Base-by-base conservation (phyloP, 2,113 vertebrate species). In the Pterophyllum scalare region DNA sequence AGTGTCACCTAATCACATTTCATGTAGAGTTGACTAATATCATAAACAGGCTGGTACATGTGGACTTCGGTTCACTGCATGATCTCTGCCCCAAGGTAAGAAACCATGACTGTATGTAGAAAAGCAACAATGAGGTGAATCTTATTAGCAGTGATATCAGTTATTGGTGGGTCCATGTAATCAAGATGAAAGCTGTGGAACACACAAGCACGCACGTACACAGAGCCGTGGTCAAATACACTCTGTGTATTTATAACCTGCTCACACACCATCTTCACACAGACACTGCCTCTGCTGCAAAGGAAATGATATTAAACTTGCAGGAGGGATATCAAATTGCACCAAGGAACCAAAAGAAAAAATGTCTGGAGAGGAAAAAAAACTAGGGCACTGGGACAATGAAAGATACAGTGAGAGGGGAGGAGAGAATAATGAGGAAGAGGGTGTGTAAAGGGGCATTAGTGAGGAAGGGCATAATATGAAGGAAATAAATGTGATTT, bases 311-410 rank as follows among this genome's bases (percentile, higher is more conserved):
- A 95, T 96, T 96, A 95, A 96, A 96, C 85, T 93, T 96, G 93
- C 93, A 96, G 84, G 84, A 95, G 93, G 90, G 89, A 89, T 94
- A 95, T 96, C 93, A 92, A 93, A 95, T 95, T 93, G 78, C 91
- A 1, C 61, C 15, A 46, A 85, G 74, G 92, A 94, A 90, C 87
- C 93, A 94, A 93, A 94, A 79, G 4, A 67, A 70, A 83, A 88
- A 87, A 84, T 86, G 86, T 90, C 64, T 75, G 62, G 57, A 84
- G 83, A 60, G 75, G 91, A 93, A 77, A 89, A 77, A 89, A 94
- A 95, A 94, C 82, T 95, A 89, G 94, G 95, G 94, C 94, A 95
- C 86, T 96, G 93, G 95, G 95, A 95, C 95, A 94, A 90, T 79
- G 87, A 79, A 52, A 77, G 81, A 75, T 20, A 80, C n/a, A 60